phyloP scores from a whole-genome alignment of 2,113 vertebrate genomes.

The Beaufortia kweichowensis region DNA sequence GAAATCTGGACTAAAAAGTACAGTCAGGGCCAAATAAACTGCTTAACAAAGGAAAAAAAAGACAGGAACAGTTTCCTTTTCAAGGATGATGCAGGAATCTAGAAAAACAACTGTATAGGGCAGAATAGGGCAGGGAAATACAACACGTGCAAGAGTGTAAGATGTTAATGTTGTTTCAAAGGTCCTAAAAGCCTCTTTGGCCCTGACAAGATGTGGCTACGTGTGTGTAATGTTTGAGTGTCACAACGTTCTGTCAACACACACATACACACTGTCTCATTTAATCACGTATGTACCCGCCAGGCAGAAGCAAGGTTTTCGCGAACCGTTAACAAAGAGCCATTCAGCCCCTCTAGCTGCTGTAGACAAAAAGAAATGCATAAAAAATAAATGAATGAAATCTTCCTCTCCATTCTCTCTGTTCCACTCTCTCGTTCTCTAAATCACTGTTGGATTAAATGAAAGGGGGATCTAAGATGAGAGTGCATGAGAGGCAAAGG shows the following conservation, averaged over 20 bases:
- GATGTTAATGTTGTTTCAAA: conserved; percentile 10
- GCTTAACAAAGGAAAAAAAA: neutral
- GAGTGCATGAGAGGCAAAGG: conserved; percentile 16
- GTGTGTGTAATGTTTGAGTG: neutral
- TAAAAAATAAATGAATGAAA: conserved; percentile 50
- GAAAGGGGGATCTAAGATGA: conserved; percentile 38
- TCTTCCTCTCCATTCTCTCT: conserved; percentile 28
- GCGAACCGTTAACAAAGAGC: conserved; percentile 51
- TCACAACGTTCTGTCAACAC: neutral
- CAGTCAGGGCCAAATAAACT: neutral
- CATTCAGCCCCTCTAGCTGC: conserved; percentile 22
- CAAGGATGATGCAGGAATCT: neutral
- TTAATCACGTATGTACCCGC: neutral
- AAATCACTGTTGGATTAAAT: conserved; percentile 41
- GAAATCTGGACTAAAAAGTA: neutral
- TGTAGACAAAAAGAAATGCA: conserved; percentile 38
- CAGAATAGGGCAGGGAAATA: conserved; percentile 45
- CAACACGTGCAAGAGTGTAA: conserved; percentile 57
- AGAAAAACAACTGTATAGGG: too few relatives aligned
- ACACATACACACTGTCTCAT: neutral
- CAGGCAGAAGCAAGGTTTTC: conserved; percentile 53
- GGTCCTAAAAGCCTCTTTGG: conserved; percentile 17
- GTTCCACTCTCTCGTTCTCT: conserved; percentile 5
- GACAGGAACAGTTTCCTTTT: neutral
- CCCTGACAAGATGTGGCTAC: neutral